phyloP scores from a whole-genome alignment of 1,140 invertebrate species.

The Heliconius hermathena region DNA sequence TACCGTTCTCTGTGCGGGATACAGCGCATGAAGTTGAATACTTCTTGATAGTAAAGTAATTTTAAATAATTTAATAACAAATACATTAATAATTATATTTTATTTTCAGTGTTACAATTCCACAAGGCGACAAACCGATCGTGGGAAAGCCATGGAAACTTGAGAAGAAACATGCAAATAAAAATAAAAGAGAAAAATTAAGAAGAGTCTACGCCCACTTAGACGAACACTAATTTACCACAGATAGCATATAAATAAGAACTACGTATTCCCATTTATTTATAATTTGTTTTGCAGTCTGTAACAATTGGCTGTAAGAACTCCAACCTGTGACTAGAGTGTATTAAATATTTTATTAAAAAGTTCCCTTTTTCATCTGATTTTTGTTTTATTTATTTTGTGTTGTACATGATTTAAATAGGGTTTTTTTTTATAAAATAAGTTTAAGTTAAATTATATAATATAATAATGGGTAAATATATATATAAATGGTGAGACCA shows the following conservation, averaged over 20 bases:
- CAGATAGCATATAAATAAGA: slow-evolving; percentile 2
- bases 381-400: neutral
- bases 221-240: slow-evolving; percentile 84
- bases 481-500: too few species aligned
- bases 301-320: neutral
- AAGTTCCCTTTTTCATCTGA: neutral
- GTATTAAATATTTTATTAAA: neutral
- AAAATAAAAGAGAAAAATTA: slow-evolving; percentile 94
- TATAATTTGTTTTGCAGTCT: neutral
- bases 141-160: slow-evolving; percentile 91
- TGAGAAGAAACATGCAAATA: slow-evolving; percentile 89
- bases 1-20: too few species aligned
- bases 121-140: slow-evolving; percentile 48
- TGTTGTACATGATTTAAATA: neutral
- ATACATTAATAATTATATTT: slow-evolving; percentile 22
- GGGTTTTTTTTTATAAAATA: too few species aligned
- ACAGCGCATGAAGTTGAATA: too few species aligned
- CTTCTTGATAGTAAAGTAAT: too few species aligned
- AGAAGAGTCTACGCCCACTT: slow-evolving; percentile 90
- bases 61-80: too few species aligned
- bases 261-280: neutral
- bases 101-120: slow-evolving; percentile 58
- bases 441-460: too few species aligned
- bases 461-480: too few species aligned
- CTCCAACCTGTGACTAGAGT: neutral